Evolutionary conservation across 2,888 invertebrate genomes (phyloP), one percentile per base, ranked within the genome.

Genomic region (Abrostola tripartita): DNA sequence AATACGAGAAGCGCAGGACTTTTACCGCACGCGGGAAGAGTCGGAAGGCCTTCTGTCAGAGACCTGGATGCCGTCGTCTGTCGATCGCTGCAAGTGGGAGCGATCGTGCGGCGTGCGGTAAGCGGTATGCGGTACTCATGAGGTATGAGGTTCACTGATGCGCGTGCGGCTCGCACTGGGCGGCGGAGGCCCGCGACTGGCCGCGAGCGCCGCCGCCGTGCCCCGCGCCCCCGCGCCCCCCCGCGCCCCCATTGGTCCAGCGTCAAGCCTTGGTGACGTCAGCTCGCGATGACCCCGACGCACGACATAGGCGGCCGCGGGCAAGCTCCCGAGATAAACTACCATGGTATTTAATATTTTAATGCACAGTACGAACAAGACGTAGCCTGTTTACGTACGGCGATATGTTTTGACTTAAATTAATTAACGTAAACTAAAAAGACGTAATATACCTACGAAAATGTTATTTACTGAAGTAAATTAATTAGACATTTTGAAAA

Each of bases 1-100:
- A 64, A 54, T 61, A 66, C 76, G 38, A 49, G 44, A 61, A 65
- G 63, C 49, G 37, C 42, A 71, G 57, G 49, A 8, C 1, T 50
- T 44, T 40, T 37, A 67, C 71, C 70, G 56, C 70, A 67, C 61
- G 71, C 71, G 38, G 44, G 47, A 54, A 54, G n/a, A n/a, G 37
- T 59, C 14, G 42, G 9, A 54, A 61, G 52, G 44, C 49, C 38
- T 68, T 63, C 59, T 66, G 10, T 47, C 42, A 52, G 58, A 69
- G 65, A 70, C 66, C 58, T 60, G 64, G 68, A 74, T 65, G 71
- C 11, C 5, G 44, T 51, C 35, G 49, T 49, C 76, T 70, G n/a
- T n/a, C n/a, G 79, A 78, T 76, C 83, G 82, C 82, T 81, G 82
- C 84, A 81, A 82, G 95, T 95, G 95, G 95, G 95, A 86, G 82